A percentile compares a stretch with the other conserved stretches of the same genome.
These are phyloP conservation scores for Brachyrhaphis roseni DNA, from an alignment of 2,797 vertebrate genomes.

Conservation along the genomic window DNA sequence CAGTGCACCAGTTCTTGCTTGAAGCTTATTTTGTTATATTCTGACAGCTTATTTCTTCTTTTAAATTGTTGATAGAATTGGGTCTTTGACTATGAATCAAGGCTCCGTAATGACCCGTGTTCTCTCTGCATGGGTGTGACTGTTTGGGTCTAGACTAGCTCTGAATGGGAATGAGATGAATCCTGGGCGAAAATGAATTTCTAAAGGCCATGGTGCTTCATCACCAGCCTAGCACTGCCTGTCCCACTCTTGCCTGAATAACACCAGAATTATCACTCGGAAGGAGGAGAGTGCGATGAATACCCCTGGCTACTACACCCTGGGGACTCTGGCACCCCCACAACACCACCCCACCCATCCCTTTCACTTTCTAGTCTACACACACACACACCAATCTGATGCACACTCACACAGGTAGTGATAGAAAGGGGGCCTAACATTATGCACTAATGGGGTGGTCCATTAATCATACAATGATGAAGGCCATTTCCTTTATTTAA, in stretches of 20 bases:
- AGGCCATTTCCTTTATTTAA: conserved; percentile 81
- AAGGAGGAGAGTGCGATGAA: conserved; percentile 83
- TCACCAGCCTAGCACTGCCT: conserved; percentile 74
- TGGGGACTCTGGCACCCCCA: conserved; percentile 71
- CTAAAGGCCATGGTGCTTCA: conserved; percentile 87
- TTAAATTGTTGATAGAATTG: conserved; percentile 53
- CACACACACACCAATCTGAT: conserved; percentile 29
- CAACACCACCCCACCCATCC: conserved; percentile 50
- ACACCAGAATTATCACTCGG: conserved; percentile 77
- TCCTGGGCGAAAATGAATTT: conserved; percentile 86
- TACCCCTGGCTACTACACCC: conserved; percentile 75
- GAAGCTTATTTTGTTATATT: conserved; percentile 44
- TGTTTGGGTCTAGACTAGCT: conserved; percentile 63
- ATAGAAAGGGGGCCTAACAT: conserved; percentile 42
- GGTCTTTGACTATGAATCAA: conserved; percentile 68
- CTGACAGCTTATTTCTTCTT: conserved; percentile 23
- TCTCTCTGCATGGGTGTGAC: conserved; percentile 53
- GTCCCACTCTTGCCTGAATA: conserved; percentile 80
- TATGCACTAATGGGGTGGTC: conserved; percentile 75
- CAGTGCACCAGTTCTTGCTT: conserved; percentile 16
- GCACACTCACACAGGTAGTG: conserved; percentile 69
- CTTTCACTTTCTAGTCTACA: conserved; percentile 40
- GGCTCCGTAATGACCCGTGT: conserved; percentile 63
- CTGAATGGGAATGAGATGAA: conserved; percentile 86
- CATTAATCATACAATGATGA: conserved; percentile 83